Evolutionary conservation across 2,888 invertebrate species (phyloP).

Genomic region (Agriotes lineatus): DNA sequence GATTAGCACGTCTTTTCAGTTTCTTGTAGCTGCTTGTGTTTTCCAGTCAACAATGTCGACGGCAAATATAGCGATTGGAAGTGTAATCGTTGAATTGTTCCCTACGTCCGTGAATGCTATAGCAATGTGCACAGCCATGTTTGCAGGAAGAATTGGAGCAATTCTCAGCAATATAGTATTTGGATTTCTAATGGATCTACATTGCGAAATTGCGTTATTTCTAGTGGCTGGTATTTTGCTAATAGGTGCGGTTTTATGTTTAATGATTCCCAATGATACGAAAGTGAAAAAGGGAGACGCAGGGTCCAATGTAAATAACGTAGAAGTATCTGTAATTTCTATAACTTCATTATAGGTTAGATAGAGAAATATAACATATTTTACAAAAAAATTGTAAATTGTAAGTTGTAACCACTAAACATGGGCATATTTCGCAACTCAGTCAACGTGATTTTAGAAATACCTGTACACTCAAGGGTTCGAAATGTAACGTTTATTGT

Average conservation of each 20-base stretch:
- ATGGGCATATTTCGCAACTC: no score
- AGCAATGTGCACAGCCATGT: conserved; percentile 75
- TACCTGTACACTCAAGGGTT: no score
- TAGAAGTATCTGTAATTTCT: conserved; percentile 41
- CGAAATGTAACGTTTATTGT: no score
- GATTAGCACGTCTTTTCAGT: conserved; percentile 67
- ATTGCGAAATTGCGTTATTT: conserved; percentile 75
- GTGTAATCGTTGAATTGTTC: conserved; percentile 61
- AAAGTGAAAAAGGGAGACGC: background rate
- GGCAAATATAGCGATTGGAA: conserved; percentile 65
- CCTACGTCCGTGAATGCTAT: conserved; percentile 69
- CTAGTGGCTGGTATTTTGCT: conserved; percentile 70
- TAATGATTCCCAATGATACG: conserved; percentile 53
- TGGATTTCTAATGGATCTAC: conserved; percentile 73
- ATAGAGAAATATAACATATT: no score
- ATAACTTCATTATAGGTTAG: conserved; percentile 1
- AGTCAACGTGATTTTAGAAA: no score
- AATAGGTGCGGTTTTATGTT: conserved; percentile 63
- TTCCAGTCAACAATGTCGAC: conserved; percentile 68
- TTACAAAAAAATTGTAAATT: no score
- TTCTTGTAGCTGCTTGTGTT: conserved; percentile 70
- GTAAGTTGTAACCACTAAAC: background rate
- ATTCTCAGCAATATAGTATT: conserved; percentile 75
- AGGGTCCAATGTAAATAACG: background rate
- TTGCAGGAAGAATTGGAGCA: conserved; percentile 76